Conservation (phyloP, 2,797 vertebrate species). For the Micropoecilia bifurca region DNA sequence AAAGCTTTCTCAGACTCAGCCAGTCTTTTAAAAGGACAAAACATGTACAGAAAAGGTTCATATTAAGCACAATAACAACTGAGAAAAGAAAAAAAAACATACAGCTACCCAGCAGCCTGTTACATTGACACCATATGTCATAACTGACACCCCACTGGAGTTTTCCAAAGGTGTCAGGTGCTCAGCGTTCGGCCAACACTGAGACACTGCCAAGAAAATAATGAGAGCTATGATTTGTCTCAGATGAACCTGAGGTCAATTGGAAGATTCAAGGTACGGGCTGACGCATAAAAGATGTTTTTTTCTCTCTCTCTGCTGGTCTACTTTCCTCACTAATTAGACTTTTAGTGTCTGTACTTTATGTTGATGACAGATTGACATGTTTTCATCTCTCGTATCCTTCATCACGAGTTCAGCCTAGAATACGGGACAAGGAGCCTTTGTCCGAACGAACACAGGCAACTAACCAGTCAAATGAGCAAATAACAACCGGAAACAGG, state of each 20-base stretch:
- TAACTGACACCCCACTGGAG: not conserved
- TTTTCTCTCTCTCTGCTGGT: not conserved
- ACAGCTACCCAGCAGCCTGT: not conserved
- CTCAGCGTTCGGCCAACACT: not conserved
- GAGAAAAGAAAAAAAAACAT: not conserved
- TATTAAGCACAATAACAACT: not conserved
- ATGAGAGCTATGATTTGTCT: not conserved
- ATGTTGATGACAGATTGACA: not conserved
- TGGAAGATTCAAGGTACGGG: not conserved
- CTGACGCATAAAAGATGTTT: not conserved
- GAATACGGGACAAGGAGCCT: not conserved
- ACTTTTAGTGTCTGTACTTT: not conserved
- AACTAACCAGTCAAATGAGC: not conserved
- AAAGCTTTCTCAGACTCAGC: not conserved
- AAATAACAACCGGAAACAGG: not conserved
- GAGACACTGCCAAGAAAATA: slow-evolving; percentile 4
- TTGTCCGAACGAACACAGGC: not conserved
- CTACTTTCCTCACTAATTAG: not conserved
- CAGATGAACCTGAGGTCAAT: not conserved
- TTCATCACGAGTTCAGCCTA: not conserved
- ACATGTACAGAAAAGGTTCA: not conserved
- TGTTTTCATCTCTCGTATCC: not conserved
- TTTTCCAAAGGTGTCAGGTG: not conserved
- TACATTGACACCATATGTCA: not conserved
- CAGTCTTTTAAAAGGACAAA: not conserved